Evolutionary conservation across 2,113 vertebrate genomes (phyloP).

Genomic region (Cairina moschata): DNA sequence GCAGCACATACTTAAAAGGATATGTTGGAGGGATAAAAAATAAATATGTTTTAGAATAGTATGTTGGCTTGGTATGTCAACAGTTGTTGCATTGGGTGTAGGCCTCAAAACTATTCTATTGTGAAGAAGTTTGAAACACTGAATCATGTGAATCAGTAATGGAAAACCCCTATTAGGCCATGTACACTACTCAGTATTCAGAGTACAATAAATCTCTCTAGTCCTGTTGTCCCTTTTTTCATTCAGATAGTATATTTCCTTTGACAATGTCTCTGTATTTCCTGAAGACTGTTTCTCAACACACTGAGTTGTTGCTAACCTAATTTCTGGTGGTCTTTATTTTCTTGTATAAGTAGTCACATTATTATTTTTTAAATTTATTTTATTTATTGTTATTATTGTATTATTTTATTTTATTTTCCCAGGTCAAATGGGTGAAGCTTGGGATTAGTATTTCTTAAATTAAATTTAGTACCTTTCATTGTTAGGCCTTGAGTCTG

Average conservation of each 20-base stretch:
- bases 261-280: background rate
- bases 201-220: constrained; percentile 5
- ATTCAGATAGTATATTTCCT: background rate
- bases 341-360: background rate
- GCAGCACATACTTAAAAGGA: background rate
- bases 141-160: background rate
- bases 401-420: background rate
- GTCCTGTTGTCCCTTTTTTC: background rate
- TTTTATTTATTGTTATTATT: background rate
- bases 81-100: background rate
- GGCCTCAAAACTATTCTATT: background rate
- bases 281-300: background rate
- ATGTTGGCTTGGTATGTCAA: background rate
- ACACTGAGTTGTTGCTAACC: background rate
- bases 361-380: background rate
- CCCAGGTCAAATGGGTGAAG: background rate
- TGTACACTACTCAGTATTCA: background rate
- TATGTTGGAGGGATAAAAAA: background rate
- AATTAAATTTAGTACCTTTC: background rate
- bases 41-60: background rate
- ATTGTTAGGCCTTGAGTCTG: background rate
- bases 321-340: background rate
- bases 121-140: background rate
- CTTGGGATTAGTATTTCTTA: background rate
- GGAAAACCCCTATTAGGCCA: background rate